A percentile compares a stretch with the other conserved stretches of the same genome.
Evolutionary conservation across 2,113 vertebrate species (phyloP).

Genomic region (Rhodinocichla rosea): DNA sequence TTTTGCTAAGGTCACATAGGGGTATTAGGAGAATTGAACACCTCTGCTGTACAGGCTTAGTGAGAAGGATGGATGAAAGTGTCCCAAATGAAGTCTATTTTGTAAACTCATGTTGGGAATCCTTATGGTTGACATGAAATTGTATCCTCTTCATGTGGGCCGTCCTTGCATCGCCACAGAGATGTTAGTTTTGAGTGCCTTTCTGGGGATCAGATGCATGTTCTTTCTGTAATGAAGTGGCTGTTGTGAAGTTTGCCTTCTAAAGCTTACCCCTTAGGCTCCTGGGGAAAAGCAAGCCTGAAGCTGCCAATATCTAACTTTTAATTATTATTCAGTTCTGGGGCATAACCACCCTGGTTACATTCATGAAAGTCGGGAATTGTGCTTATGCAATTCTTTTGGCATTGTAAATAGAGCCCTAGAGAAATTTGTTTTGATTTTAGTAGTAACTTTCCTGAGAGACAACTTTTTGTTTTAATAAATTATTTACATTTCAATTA

Average conservation of each 20-base stretch:
- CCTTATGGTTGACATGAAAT: not conserved
- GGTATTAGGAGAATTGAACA: not conserved
- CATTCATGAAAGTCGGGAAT: conserved; percentile 36
- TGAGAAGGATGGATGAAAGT: not conserved
- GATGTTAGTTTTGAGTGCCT: not conserved
- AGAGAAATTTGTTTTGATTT: conserved; percentile 35
- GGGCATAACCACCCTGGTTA: conserved; percentile 52
- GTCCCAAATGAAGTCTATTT: not conserved
- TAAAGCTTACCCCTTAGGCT: conserved; percentile 46
- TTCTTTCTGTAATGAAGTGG: not conserved
- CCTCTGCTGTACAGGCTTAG: not conserved
- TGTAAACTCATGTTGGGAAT: not conserved
- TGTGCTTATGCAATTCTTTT: not conserved
- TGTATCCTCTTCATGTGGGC: not conserved
- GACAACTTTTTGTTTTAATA: fast-evolving
- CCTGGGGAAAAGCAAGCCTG: conserved; percentile 22
- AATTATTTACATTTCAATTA: not conserved
- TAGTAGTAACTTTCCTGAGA: not conserved
- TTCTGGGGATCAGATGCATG: not conserved
- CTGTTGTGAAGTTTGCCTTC: conserved; percentile 44
- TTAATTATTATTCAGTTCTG: conserved; percentile 57
- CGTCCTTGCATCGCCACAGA: not conserved
- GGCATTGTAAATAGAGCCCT: conserved; percentile 10
- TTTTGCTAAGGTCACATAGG: not conserved
- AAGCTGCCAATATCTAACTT: conserved; percentile 58